Base-by-base conservation (phyloP, 2,113 vertebrate genomes). In the Ranitomeya imitator region DNA sequence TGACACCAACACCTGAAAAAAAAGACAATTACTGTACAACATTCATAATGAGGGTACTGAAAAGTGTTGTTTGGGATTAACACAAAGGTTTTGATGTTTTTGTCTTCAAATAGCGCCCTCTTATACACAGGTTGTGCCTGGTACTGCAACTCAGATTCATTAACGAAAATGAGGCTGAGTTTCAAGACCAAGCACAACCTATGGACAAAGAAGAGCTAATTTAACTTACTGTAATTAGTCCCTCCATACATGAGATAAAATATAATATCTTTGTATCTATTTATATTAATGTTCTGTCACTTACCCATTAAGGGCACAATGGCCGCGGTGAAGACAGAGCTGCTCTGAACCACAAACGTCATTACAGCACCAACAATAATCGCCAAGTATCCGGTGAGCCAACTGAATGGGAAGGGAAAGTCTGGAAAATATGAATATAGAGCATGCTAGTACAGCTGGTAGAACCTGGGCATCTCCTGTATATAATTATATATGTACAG, bases 341-440 rank as follows among this genome's bases (percentile, higher is more conserved):
- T 99, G 89, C 98, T 99, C 92, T 99, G 98, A 0, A 99, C 97
- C 0, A 99, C 92, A 2, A 99, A 99, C n/a, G 98, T 99, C 97
- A 99, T 98, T 23, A 97, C 96, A 0, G 98, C 97, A 23, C 98
- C 98, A 15, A 98, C 97, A 0, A 97, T 0, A 71, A 99, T 99
- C 19, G 98, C 98, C 83, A 99, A 91, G 91, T 99, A 99, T 19
- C 98, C 98, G 0, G 96, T 97, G 3, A 99, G 89, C 97, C 98
- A 99, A 19, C 91, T 87, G 80, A 99, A 99, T 7, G 98, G 98
- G 90, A 96, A 99, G 0, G 97, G 97, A 88, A 99, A 99, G 93
- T 99, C 98, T 99, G 71, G 7, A 19, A 51, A 74, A 45, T 9
- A 16, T 37, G 45, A 8, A 45, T 9, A 74, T 9, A 0, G 37